These are phyloP conservation scores for Mesochorus sp. DNA, from an alignment of 2,888 invertebrate species.

Conservation along the genomic window DNA sequence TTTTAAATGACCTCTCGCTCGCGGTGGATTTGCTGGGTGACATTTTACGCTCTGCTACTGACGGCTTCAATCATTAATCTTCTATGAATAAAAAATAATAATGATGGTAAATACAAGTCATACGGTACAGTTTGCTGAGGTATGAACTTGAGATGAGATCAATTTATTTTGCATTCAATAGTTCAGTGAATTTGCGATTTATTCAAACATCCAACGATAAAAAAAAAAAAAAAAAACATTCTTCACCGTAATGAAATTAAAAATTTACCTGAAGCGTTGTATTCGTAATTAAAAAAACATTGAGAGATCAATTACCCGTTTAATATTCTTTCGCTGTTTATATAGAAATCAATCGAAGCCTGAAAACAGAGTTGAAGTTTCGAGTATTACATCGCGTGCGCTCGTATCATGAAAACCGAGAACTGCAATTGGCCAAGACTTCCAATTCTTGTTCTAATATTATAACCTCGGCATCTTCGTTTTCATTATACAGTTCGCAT, in stretches of 20 bases:
- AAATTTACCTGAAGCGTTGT: no score
- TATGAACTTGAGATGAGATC: neutral
- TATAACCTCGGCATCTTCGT: constrained; percentile 3
- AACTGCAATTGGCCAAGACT: constrained; percentile 16
- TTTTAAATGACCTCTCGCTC: no score
- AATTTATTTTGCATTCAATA: neutral
- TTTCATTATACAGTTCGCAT: neutral
- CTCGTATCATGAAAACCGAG: neutral
- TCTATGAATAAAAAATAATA: constrained; percentile 23
- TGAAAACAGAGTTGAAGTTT: constrained; percentile 34
- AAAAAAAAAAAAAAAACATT: no score
- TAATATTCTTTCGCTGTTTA: no score
- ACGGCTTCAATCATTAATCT: constrained; percentile 30
- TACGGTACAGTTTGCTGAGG: neutral
- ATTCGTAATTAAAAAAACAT: no score
- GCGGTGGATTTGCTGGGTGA: no score
- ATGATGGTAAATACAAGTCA: neutral
- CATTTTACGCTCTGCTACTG: constrained; percentile 19
- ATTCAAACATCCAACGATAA: no score
- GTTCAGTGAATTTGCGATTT: no score
- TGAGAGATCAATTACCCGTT: no score
- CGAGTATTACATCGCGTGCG: constrained; percentile 24
- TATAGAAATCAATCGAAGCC: neutral
- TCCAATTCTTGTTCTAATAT: neutral
- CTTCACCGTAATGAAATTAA: no score